phyloP scores from a whole-genome alignment of 2,888 invertebrate species.

The Hyposoter dolosus region DNA sequence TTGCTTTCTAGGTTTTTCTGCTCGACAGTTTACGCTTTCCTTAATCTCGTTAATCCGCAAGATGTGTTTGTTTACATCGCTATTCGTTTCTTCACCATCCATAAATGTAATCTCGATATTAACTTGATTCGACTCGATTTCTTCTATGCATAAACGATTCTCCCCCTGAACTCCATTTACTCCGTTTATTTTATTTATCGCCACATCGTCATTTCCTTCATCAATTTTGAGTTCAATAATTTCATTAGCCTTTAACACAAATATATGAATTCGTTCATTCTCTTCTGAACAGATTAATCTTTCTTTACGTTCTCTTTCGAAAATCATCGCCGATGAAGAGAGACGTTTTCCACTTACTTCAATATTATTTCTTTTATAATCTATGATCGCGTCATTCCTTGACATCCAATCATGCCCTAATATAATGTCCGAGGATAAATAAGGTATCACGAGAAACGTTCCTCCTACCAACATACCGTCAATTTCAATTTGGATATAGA shows the following conservation, averaged over 20 bases:
- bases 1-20: no score
- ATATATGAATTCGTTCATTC: not conserved
- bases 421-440: constrained; percentile 38
- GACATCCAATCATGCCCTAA: constrained; percentile 45
- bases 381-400: constrained; percentile 4
- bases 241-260: not conserved
- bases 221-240: not conserved
- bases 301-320: not conserved
- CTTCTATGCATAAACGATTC: no score
- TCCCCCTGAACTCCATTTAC: not conserved
- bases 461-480: not conserved
- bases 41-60: no score
- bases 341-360: not conserved
- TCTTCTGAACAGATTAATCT: not conserved
- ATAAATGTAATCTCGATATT: no score
- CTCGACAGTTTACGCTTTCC: no score
- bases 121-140: no score
- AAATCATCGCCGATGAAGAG: constrained; percentile 25
- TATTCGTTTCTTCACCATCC: no score
- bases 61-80: no score
- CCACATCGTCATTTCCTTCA: no score
- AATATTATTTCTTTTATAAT: constrained; percentile 34
- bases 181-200: no score
- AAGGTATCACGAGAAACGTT: constrained; percentile 31
- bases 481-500: constrained; percentile 3